A percentile compares a stretch with the other conserved stretches of the same genome.
Evolutionary conservation across 2,797 vertebrate species (phyloP).

Genomic region (Brachyalestes nurse): DNA sequence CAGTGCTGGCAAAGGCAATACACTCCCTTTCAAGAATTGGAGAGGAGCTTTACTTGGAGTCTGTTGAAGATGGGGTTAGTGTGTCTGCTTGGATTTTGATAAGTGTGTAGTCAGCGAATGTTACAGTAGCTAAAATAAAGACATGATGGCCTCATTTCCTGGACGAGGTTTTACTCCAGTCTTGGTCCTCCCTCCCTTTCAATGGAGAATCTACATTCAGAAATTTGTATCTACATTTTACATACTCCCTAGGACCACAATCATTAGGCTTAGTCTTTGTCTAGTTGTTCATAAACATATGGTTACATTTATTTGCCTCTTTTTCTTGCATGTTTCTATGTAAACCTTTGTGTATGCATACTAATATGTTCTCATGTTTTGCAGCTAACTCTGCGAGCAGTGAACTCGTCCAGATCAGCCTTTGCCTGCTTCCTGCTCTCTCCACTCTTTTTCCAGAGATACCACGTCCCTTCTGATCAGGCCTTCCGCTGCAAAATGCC

Average conservation of each 20-base stretch:
- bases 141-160: no score
- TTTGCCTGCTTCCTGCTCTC: constrained; percentile 92
- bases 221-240: no score
- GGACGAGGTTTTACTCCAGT: no score
- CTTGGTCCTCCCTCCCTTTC: no score
- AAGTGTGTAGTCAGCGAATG: not conserved
- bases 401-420: constrained; percentile 92
- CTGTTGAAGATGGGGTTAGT: constrained; percentile 77
- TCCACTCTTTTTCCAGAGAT: constrained; percentile 90
- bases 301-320: not conserved
- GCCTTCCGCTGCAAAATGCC: constrained; percentile 87
- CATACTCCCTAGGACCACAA: no score
- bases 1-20: constrained; percentile 83
- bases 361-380: constrained; percentile 34
- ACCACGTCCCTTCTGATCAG: constrained; percentile 67
- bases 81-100: not conserved
- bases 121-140: not conserved
- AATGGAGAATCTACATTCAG: no score
- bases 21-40: constrained; percentile 82
- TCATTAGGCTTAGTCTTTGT: no score
- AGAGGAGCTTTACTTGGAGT: constrained; percentile 81
- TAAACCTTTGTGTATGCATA: not conserved
- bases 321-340: not conserved
- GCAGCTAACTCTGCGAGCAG: constrained; percentile 87
- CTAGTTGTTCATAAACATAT: no score